These are phyloP conservation scores for Riparia riparia DNA, from an alignment of 2,113 vertebrate species.

Conservation along the genomic window DNA sequence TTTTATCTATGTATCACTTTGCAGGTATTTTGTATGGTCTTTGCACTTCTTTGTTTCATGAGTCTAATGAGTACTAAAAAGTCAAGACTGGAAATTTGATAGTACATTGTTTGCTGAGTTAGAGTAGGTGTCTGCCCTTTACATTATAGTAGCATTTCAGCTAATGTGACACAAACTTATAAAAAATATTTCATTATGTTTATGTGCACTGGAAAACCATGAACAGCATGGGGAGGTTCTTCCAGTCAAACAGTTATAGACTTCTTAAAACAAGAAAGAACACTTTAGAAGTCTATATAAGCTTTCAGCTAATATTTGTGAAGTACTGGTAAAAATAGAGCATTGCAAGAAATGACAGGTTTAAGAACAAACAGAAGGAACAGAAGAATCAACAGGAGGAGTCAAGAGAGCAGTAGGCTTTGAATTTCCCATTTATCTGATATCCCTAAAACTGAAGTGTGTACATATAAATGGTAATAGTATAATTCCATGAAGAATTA, in stretches of 20 bases:
- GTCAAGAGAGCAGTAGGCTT: not conserved
- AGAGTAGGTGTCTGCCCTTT: not conserved
- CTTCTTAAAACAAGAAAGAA: not conserved
- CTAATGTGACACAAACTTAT: not conserved
- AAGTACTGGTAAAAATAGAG: not conserved
- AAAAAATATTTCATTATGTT: not conserved
- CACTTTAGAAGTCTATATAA: not conserved
- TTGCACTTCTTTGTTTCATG: not conserved
- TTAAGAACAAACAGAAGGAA: not conserved
- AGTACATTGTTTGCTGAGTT: not conserved
- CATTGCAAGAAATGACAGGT: not conserved
- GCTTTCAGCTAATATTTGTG: not conserved
- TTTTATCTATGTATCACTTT: not conserved
- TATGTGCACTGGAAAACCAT: not conserved
- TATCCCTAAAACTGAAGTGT: not conserved
- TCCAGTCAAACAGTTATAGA: not conserved
- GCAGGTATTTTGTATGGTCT: not conserved
- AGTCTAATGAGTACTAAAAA: not conserved
- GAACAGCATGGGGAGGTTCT: not conserved
- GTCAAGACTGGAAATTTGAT: rapidly evolving
- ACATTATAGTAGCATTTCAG: not conserved
- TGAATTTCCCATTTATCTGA: not conserved
- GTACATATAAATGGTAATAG: not conserved
- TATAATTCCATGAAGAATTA: not conserved
- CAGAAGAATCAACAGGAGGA: not conserved